A percentile compares a stretch with the other conserved stretches of the same genome.
Conservation (phyloP, 2,113 vertebrate genomes). For the Atlantisia rogersi region DNA sequence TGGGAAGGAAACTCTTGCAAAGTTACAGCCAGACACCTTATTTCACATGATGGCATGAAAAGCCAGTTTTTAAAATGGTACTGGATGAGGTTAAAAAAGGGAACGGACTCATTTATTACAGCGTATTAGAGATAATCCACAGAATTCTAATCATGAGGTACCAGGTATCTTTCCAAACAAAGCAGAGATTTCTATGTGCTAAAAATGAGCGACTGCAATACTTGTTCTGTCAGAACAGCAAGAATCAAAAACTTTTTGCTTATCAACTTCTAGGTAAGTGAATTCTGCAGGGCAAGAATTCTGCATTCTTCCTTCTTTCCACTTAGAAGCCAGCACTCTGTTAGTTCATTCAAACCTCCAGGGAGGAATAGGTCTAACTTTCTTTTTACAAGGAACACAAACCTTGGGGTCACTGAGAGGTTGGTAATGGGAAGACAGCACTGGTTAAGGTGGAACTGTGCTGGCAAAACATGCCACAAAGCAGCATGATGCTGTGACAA, state of each 20-base stretch:
- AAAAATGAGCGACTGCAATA: background rate
- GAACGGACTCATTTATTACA: background rate
- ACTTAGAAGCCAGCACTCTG: background rate
- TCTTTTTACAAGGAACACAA: background rate
- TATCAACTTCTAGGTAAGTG: background rate
- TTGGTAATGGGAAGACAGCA: background rate
- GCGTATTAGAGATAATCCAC: background rate
- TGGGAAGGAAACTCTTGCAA: background rate
- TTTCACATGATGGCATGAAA: background rate
- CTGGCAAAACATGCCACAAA: background rate
- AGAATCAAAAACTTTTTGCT: background rate
- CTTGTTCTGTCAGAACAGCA: background rate
- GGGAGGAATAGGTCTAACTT: background rate
- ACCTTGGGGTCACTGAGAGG: background rate
- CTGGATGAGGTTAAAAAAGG: background rate
- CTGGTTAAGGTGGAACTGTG: background rate
- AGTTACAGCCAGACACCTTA: background rate
- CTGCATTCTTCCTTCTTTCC: background rate
- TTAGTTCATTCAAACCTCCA: background rate
- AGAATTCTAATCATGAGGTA: background rate
- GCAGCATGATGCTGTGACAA: rapidly evolving
- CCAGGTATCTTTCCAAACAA: background rate
- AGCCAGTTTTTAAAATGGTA: background rate
- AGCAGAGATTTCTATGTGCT: background rate
- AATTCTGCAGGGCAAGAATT: background rate